A percentile compares a stretch with the other conserved stretches of the same genome.
phyloP scores from a whole-genome alignment of 2,888 invertebrate genomes.

The Crocallis elinguaria region DNA sequence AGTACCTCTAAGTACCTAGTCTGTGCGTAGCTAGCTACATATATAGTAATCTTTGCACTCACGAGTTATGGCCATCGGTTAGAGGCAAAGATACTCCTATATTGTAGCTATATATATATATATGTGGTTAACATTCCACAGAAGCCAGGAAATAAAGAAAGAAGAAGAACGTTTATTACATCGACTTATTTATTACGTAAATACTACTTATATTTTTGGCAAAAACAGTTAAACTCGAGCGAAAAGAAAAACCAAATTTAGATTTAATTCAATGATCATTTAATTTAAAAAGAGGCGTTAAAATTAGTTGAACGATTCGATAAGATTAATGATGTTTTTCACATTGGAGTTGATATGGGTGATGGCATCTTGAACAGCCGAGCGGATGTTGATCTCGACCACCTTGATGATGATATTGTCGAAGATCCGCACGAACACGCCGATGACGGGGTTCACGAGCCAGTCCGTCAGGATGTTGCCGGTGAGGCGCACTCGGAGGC shows the following conservation, averaged over 20 bases:
- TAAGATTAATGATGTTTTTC: constrained; percentile 47
- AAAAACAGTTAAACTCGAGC: no score
- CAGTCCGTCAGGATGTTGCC: constrained; percentile 80
- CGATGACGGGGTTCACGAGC: constrained; percentile 76
- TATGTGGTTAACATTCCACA: no score
- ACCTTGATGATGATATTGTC: constrained; percentile 73
- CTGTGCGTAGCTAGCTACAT: no score
- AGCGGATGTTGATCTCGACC: constrained; percentile 68
- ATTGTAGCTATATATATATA: no score
- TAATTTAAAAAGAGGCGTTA: not conserved
- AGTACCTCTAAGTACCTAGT: no score
- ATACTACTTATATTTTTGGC: no score
- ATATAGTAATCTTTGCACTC: no score
- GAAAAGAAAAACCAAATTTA: not conserved
- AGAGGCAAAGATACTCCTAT: no score
- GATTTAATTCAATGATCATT: not conserved
- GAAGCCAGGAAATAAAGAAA: no score
- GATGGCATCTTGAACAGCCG: constrained; percentile 59
- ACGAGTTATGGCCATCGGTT: no score
- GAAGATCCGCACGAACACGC: constrained; percentile 72
- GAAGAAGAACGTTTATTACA: no score
- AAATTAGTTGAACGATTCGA: constrained; percentile 56
- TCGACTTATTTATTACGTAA: no score
- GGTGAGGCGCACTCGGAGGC: constrained; percentile 73
- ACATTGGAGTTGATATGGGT: constrained; percentile 65